These are phyloP conservation scores for Desoria tigrina DNA, from an alignment of 2,888 invertebrate genomes.

Conservation along the genomic window DNA sequence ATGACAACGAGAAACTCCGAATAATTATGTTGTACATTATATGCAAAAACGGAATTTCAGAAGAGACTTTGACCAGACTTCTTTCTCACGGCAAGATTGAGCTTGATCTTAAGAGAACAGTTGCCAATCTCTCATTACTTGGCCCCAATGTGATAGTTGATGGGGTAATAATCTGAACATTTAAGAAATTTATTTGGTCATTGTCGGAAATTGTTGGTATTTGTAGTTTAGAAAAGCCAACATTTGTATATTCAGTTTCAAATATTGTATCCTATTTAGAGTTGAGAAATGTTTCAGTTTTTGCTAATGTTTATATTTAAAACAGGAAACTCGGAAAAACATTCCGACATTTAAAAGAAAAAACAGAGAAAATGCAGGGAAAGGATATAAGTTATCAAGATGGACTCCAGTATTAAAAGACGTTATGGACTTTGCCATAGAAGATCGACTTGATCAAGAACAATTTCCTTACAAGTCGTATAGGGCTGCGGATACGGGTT, in stretches of 20 bases:
- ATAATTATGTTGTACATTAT: constrained; percentile 46
- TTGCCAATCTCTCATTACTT: constrained; percentile 40
- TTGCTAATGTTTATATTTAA: too few species aligned
- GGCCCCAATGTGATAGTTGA: constrained; percentile 38
- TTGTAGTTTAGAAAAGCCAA: too few species aligned
- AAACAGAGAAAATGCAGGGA: constrained; percentile 23
- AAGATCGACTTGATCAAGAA: constrained; percentile 36
- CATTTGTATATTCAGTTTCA: too few species aligned
- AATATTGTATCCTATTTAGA: too few species aligned
- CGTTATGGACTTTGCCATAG: constrained; percentile 43
- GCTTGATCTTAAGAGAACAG: constrained; percentile 22
- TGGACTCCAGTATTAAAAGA: constrained; percentile 50
- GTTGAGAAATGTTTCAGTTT: too few species aligned
- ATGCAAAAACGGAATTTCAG: constrained; percentile 43
- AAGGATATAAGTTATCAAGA: constrained; percentile 29
- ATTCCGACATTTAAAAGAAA: constrained; percentile 21
- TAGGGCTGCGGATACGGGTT: constrained; percentile 31
- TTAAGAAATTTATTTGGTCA: too few species aligned
- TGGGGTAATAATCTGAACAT: constrained; percentile 34
- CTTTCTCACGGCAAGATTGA: constrained; percentile 43
- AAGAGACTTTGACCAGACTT: constrained; percentile 40
- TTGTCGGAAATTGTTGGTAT: too few species aligned
- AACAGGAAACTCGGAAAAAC: constrained; percentile 10
- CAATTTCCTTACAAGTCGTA: constrained; percentile 43
- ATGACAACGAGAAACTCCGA: constrained; percentile 42